phyloP scores from a whole-genome alignment of 2,113 vertebrate genomes.

The Ailurus styani region DNA sequence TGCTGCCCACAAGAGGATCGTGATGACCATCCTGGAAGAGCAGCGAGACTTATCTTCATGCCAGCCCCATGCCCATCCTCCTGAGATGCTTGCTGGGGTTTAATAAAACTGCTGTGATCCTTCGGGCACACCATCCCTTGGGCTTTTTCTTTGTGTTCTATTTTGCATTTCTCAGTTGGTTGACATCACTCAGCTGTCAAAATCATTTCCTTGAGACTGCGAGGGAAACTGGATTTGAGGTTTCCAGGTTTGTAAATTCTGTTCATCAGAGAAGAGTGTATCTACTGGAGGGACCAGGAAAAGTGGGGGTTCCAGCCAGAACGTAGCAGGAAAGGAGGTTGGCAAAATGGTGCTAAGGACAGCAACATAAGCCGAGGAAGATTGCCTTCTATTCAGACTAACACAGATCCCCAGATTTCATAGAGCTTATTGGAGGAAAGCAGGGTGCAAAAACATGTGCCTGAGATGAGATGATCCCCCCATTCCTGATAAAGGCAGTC shows the following conservation, averaged over 20 bases:
- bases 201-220: constrained; percentile 28
- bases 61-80: not conserved
- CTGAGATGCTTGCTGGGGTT: not conserved
- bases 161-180: constrained; percentile 37
- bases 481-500: not conserved
- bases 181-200: constrained; percentile 53
- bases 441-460: rapidly evolving
- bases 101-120: not conserved
- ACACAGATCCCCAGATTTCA: not conserved
- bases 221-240: constrained; percentile 10
- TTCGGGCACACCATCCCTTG: not conserved
- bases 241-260: not conserved
- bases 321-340: not conserved
- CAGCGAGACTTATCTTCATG: not conserved
- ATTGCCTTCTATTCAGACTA: not conserved
- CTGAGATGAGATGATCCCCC: not conserved
- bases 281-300: not conserved
- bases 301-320: not conserved
- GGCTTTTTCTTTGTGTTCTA: not conserved
- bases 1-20: not conserved
- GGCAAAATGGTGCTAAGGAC: not conserved
- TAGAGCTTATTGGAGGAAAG: not conserved
- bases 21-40: not conserved
- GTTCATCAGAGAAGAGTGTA: not conserved
- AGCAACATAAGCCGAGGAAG: not conserved